phyloP scores from a whole-genome alignment of 2,797 vertebrate species.

The Rhyacichthys aspro region DNA sequence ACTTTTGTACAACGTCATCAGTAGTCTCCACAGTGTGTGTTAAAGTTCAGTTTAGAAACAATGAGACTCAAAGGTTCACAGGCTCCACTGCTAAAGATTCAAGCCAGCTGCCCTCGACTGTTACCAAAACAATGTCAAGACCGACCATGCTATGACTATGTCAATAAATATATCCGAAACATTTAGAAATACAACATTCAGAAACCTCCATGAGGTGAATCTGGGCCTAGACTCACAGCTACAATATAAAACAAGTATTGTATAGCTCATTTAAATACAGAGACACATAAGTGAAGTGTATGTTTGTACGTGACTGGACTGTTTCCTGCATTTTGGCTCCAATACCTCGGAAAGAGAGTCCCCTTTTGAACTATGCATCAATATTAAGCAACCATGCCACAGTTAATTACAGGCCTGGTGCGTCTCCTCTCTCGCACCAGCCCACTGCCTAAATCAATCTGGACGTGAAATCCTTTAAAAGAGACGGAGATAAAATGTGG shows the following conservation, averaged over 20 bases:
- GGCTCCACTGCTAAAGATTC: too few relatives aligned
- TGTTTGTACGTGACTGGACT: slow-evolving; percentile 19
- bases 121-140: slow-evolving; percentile 27
- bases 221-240: too few relatives aligned
- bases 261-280: background rate
- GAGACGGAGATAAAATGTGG: slow-evolving; percentile 1
- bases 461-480: slow-evolving; percentile 17
- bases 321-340: slow-evolving; percentile 39
- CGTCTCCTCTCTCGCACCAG: slow-evolving; percentile 4
- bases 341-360: slow-evolving; percentile 34
- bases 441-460: slow-evolving; percentile 16
- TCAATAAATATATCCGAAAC: too few relatives aligned
- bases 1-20: too few relatives aligned
- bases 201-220: too few relatives aligned
- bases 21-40: too few relatives aligned
- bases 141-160: too few relatives aligned
- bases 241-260: background rate
- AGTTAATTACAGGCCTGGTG: slow-evolving; percentile 31
- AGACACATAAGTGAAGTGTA: slow-evolving; percentile 13
- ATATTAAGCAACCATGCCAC: slow-evolving; percentile 23
- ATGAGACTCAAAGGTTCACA: too few relatives aligned
- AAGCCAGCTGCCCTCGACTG: slow-evolving; percentile 19
- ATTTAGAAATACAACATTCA: too few relatives aligned
- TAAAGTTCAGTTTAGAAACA: too few relatives aligned
- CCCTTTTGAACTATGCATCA: slow-evolving; percentile 42